Evolutionary conservation across 2,888 invertebrate species (phyloP).

Genomic region (Plusia festucae): DNA sequence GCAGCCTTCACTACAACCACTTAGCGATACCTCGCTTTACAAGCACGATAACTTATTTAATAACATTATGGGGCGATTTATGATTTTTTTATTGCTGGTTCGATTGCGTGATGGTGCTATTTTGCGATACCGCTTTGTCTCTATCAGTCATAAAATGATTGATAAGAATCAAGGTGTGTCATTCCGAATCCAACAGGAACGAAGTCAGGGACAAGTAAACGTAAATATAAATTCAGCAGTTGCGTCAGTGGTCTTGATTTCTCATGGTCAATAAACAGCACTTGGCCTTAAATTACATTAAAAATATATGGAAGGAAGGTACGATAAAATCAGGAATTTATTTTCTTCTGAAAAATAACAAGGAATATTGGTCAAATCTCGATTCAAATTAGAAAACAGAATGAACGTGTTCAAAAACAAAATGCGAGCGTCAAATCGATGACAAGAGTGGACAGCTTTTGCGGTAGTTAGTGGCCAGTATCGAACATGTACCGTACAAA

Average conservation of each 20-base stretch:
- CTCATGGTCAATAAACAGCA: background rate
- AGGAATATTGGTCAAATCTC: background rate
- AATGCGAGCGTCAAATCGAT: background rate
- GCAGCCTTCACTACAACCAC: background rate
- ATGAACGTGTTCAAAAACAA: no score
- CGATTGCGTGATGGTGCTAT: background rate
- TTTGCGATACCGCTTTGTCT: background rate
- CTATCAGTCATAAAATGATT: background rate
- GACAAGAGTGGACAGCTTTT: background rate
- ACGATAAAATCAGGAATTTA: background rate
- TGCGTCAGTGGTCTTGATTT: slow-evolving; percentile 1
- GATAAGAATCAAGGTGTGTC: background rate
- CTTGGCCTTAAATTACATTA: background rate
- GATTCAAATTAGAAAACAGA: slow-evolving; percentile 1
- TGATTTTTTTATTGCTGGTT: background rate
- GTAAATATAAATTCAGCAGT: background rate
- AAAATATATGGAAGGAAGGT: no score
- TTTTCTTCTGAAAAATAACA: background rate
- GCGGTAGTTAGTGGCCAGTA: slow-evolving; percentile 1
- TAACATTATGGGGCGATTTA: background rate
- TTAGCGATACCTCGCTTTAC: background rate
- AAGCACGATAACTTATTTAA: background rate
- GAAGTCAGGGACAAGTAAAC: background rate
- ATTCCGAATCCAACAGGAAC: background rate
- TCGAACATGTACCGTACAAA: background rate